phyloP scores from a whole-genome alignment of 2,888 invertebrate species.

The Emmelina monodactyla region DNA sequence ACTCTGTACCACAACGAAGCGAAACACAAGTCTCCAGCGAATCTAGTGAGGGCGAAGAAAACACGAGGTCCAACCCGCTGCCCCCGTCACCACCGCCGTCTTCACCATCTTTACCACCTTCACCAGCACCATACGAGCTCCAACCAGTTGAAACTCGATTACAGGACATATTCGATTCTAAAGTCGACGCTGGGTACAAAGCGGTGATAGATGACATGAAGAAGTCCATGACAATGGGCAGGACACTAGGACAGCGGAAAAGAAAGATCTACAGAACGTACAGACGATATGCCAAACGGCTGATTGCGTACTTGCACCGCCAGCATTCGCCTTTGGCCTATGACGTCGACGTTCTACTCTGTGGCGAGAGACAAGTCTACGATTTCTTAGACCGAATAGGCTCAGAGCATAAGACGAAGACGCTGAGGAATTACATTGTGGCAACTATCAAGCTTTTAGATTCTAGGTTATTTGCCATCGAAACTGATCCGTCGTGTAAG shows the following conservation, averaged over 20 bases:
- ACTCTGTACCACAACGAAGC: constrained; percentile 37
- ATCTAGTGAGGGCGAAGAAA: constrained; percentile 56
- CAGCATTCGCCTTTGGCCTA: constrained; percentile 60
- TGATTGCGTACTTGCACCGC: constrained; percentile 54
- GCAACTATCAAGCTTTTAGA: constrained; percentile 58
- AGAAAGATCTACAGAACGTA: constrained; percentile 58
- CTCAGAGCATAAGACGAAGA: constrained; percentile 56
- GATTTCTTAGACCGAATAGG: constrained; percentile 54
- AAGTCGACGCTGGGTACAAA: constrained; percentile 62
- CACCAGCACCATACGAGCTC: constrained; percentile 51
- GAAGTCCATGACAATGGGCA: constrained; percentile 60
- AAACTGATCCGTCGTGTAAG: constrained; percentile 56
- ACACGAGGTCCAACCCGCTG: constrained; percentile 35
- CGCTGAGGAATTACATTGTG: constrained; percentile 55
- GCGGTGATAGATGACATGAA: constrained; percentile 64
- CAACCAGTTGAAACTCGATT: constrained; percentile 54
- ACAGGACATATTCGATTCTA: constrained; percentile 56
- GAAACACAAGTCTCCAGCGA: constrained; percentile 49
- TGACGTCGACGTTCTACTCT: constrained; percentile 55
- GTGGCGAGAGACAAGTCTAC: constrained; percentile 55
- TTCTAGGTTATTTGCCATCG: constrained; percentile 56
- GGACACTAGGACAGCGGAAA: constrained; percentile 50
- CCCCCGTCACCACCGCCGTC: constrained; percentile 56
- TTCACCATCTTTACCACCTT: constrained; percentile 50
- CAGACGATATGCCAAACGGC: constrained; percentile 52